phyloP scores from a whole-genome alignment of 2,888 invertebrate species.

The Anticlea derivata region DNA sequence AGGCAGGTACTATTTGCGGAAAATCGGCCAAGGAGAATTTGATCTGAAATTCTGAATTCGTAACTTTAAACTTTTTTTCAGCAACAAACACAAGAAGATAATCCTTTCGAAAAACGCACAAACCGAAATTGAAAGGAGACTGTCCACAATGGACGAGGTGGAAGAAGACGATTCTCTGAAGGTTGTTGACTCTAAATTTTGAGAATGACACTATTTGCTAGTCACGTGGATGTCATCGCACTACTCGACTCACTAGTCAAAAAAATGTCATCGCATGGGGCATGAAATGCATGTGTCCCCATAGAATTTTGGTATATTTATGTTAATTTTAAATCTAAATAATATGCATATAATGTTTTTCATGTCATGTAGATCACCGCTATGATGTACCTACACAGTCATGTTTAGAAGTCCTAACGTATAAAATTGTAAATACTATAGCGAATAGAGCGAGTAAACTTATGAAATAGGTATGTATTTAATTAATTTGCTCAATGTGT shows the following conservation, averaged over 20 bases:
- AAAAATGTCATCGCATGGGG: constrained; percentile 17
- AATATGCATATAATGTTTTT: neutral
- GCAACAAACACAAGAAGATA: constrained; percentile 87
- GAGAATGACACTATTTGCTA: constrained; percentile 37
- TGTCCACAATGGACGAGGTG: constrained; percentile 94
- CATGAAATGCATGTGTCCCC: constrained; percentile 21
- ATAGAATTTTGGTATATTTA: constrained; percentile 13
- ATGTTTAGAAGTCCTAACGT: neutral
- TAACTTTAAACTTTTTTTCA: too few relatives aligned
- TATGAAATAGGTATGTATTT: constrained; percentile 9
- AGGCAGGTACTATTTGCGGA: too few relatives aligned
- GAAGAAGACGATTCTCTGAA: constrained; percentile 88
- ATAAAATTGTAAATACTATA: neutral
- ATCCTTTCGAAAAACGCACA: constrained; percentile 86
- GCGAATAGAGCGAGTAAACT: constrained; percentile 10
- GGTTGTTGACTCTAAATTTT: constrained; percentile 80
- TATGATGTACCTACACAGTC: neutral
- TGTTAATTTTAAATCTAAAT: neutral
- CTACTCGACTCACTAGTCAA: too few relatives aligned
- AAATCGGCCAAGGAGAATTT: too few relatives aligned
- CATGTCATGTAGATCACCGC: constrained; percentile 2
- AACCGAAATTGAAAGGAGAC: constrained; percentile 85
- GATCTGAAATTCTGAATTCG: too few relatives aligned
- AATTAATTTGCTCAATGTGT: neutral
- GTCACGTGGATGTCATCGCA: too few relatives aligned